Evolutionary conservation across 37 sponge, comb jelly and placozoan species (phyloP).

Genomic region (Beroe forskalii): DNA sequence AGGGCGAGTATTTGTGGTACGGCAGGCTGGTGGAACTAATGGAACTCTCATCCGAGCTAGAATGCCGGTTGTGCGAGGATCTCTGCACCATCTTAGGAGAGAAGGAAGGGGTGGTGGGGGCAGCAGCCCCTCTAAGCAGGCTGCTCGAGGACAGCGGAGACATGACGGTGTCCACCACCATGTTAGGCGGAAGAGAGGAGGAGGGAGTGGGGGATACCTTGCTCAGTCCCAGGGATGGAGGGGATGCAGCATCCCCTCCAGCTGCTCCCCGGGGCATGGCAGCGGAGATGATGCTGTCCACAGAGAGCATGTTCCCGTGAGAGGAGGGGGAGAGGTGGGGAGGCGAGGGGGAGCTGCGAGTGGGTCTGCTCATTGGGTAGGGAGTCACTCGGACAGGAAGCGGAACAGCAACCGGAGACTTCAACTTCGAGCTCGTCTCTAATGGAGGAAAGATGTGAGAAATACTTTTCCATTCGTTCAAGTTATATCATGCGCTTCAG

Average conservation of each 20-base stretch:
- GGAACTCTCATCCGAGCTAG: constrained; percentile 45
- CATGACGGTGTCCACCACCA: background rate
- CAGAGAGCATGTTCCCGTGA: background rate
- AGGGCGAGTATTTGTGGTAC: constrained; percentile 47
- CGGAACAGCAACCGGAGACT: constrained; percentile 45
- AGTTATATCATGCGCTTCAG: too few relatives aligned
- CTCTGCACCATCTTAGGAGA: constrained; percentile 12
- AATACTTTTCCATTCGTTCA: too few relatives aligned
- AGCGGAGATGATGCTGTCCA: background rate
- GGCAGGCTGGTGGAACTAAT: constrained; percentile 22
- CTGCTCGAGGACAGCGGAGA: background rate
- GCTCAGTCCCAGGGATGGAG: background rate
- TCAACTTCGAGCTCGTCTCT: constrained; percentile 59
- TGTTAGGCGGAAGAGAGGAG: background rate
- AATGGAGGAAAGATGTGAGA: background rate
- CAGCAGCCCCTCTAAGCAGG: background rate
- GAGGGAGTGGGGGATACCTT: background rate
- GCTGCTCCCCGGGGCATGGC: background rate
- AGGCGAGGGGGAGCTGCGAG: background rate
- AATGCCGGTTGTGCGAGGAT: constrained; percentile 28
- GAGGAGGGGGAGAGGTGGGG: background rate
- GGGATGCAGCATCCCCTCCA: background rate
- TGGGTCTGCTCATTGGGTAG: background rate
- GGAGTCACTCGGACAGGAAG: constrained; percentile 48
- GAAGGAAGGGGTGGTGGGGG: background rate